A percentile compares a stretch with the other conserved stretches of the same genome.
phyloP scores from a whole-genome alignment of 2,888 invertebrate species.

The Seladonia tumulorum region DNA sequence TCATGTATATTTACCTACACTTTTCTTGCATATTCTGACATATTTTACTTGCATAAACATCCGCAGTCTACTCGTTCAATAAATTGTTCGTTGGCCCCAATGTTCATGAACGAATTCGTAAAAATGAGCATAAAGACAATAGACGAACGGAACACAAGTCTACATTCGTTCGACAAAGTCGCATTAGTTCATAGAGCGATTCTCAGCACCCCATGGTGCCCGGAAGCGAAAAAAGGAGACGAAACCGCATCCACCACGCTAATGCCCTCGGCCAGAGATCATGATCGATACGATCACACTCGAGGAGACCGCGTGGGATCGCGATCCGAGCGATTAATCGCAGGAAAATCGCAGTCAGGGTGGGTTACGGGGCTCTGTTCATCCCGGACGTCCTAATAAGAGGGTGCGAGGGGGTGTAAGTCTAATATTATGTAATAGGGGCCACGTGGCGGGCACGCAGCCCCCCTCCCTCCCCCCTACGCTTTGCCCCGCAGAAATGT shows the following conservation, averaged over 20 bases:
- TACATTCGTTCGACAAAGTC: not conserved
- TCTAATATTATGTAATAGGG: constrained; percentile 73
- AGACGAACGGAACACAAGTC: not conserved
- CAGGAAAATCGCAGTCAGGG: constrained; percentile 34
- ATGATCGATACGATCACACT: constrained; percentile 66
- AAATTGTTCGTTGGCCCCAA: too few relatives aligned
- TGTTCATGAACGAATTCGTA: too few relatives aligned
- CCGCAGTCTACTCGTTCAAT: too few relatives aligned
- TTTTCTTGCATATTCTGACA: too few relatives aligned
- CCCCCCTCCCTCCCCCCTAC: constrained; percentile 18
- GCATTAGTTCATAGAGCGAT: not conserved
- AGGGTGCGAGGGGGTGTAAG: constrained; percentile 58
- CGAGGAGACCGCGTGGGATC: constrained; percentile 69
- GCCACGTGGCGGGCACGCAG: constrained; percentile 67
- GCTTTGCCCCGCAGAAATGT: constrained; percentile 38
- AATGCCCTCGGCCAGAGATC: constrained; percentile 4
- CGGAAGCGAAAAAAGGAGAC: constrained; percentile 12
- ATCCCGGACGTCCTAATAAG: constrained; percentile 27
- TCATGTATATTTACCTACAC: too few relatives aligned
- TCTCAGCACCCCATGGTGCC: not conserved
- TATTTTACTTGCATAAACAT: too few relatives aligned
- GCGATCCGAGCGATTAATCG: constrained; percentile 17
- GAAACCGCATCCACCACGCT: constrained; percentile 20
- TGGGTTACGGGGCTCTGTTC: constrained; percentile 19
- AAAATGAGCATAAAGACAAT: too few relatives aligned